Evolutionary conservation across 2,888 invertebrate genomes (phyloP).

Genomic region (Trissolcus brochymenae): DNA sequence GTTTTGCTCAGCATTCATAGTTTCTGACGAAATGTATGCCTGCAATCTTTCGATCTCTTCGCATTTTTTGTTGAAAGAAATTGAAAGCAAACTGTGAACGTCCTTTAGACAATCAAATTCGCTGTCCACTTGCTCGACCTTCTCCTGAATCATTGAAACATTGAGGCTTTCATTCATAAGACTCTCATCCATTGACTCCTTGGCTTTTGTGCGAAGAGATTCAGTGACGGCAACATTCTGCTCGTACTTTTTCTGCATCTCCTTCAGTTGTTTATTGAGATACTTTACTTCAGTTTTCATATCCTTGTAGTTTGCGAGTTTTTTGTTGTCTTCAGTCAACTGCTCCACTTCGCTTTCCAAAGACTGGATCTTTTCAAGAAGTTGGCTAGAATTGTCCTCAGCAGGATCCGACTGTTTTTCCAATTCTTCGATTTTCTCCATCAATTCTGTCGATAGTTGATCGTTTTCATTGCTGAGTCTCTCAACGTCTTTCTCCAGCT

Average conservation of each 20-base stretch:
- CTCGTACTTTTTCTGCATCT: constrained; percentile 66
- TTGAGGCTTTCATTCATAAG: constrained; percentile 62
- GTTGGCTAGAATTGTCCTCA: constrained; percentile 21
- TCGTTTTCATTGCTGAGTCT: constrained; percentile 61
- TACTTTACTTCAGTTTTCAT: constrained; percentile 63
- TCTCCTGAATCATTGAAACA: constrained; percentile 67
- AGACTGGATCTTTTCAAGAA: constrained; percentile 60
- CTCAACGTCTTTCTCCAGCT: neutral
- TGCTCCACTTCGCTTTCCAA: constrained; percentile 59
- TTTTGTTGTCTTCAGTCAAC: constrained; percentile 60
- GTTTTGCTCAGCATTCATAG: constrained; percentile 29
- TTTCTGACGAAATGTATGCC: constrained; percentile 30
- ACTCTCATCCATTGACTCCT: constrained; percentile 62
- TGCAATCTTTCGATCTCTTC: constrained; percentile 66
- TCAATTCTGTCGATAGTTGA: constrained; percentile 79
- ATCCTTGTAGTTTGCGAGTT: constrained; percentile 53
- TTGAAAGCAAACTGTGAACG: constrained; percentile 62
- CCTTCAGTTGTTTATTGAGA: constrained; percentile 62
- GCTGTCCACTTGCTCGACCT: constrained; percentile 62
- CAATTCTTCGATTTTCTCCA: constrained; percentile 78
- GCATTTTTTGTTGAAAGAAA: constrained; percentile 65
- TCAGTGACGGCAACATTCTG: constrained; percentile 64
- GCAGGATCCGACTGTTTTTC: constrained; percentile 60
- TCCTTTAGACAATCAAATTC: constrained; percentile 65
- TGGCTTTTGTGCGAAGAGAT: constrained; percentile 63